Evolutionary conservation across 2,888 invertebrate species (phyloP), one percentile per base, ranked within the genome.

Genomic region (Oscheius sp.): DNA sequence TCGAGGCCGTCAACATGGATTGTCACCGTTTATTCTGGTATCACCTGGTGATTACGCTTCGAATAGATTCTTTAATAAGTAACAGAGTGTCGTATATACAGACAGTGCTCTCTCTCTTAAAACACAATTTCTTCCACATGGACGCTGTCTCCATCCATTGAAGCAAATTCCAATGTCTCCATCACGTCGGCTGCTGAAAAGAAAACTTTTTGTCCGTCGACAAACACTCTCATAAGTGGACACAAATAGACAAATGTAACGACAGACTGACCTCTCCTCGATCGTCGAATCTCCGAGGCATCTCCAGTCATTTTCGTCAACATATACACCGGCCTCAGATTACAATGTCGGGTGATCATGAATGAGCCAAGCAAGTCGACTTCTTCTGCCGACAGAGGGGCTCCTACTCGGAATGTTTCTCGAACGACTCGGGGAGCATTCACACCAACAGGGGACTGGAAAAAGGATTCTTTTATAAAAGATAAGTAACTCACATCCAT

Each of bases 401-500:
- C 59, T 51, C 81, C 82, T n/a, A 83, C 83, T 8, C 77, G 72
- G 77, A 74, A 83, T 1, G 77, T 79, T 64, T 84, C 82, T 50
- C 80, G 79, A 33, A 84, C 78, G 49, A 83, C 82, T 5, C 73
- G 70, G 3, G 81, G 61, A n/a, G 30, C 33, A 26, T 49, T 45
- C 2, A 59, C 59, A 1, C 59, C 59, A n/a, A 30, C 44, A 1
- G 59, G 59, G n/a, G 32, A 32, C 59, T 59, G n/a, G n/a, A n/a
- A n/a, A 26, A 59, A 57, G 33, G 1, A 28, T 26, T 20, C 6
- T 20, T 17, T 6, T 50, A 50, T 36, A 38, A 65, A 30, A 45
- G 26, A 0, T 17, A 49, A 6, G n/a, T 9, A 49, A 88, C 89
- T 91, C 74, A 91, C 90, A 87, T 90, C 90, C 90, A 93, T 92